phyloP scores from a whole-genome alignment of 2,113 vertebrate species.

The Macquaria australasica region DNA sequence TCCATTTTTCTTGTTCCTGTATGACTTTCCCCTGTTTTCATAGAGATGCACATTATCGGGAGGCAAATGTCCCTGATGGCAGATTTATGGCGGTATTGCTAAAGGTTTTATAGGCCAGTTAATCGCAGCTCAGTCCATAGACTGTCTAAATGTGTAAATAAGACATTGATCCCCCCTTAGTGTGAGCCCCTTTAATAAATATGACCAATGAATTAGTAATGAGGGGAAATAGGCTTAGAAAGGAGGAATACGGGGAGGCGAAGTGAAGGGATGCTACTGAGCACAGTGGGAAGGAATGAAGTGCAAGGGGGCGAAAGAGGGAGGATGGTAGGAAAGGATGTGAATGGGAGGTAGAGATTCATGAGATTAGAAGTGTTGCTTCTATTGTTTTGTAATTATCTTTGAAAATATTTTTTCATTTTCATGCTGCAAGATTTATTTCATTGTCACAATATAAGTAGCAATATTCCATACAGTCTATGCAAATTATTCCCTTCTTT shows the following conservation, averaged over 20 bases:
- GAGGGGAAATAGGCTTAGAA: slow-evolving; percentile 75
- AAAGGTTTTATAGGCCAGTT: slow-evolving; percentile 76
- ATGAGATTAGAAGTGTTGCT: background rate
- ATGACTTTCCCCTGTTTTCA: slow-evolving; percentile 29
- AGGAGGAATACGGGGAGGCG: slow-evolving; percentile 14
- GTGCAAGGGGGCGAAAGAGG: background rate
- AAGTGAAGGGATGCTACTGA: slow-evolving; percentile 30
- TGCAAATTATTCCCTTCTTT: slow-evolving; percentile 26
- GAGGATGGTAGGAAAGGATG: background rate
- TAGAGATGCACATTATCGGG: slow-evolving; percentile 51
- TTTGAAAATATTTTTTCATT: slow-evolving; percentile 44
- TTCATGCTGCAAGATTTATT: slow-evolving; percentile 28
- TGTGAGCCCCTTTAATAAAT: slow-evolving; percentile 77
- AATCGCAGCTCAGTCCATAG: slow-evolving; percentile 72
- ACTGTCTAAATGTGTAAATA: slow-evolving; percentile 82
- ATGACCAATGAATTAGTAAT: slow-evolving; percentile 83
- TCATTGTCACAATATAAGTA: slow-evolving; percentile 12
- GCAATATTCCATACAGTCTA: slow-evolving; percentile 33
- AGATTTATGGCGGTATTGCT: slow-evolving; percentile 70
- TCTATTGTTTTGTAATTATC: slow-evolving; percentile 33
- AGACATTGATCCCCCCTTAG: slow-evolving; percentile 78
- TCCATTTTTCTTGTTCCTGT: slow-evolving; percentile 10
- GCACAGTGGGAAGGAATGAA: background rate
- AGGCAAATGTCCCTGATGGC: slow-evolving; percentile 50
- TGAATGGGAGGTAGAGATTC: background rate